phyloP scores from a whole-genome alignment of 2,113 vertebrate genomes.

The Peromyscus leucopus region DNA sequence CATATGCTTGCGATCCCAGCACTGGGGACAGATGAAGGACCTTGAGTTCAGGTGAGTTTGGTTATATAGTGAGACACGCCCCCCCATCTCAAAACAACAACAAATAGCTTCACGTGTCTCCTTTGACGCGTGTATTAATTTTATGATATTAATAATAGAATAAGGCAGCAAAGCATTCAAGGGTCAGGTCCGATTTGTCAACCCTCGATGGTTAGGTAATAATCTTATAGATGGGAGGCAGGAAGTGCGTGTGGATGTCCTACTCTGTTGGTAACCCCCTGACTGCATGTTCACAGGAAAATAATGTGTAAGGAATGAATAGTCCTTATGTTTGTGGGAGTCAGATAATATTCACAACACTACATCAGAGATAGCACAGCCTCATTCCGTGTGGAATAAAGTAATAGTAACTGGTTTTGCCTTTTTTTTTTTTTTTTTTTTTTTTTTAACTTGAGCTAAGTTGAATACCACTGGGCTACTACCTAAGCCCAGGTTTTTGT shows the following conservation, averaged over 20 bases:
- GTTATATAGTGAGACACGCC: background rate
- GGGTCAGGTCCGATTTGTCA: background rate
- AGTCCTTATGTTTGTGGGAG: background rate
- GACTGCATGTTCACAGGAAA: background rate
- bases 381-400: background rate
- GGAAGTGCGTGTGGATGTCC: background rate
- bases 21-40: background rate
- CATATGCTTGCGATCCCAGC: background rate
- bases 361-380: background rate
- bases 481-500: background rate
- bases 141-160: conserved; percentile 4
- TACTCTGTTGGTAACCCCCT: background rate
- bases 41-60: background rate
- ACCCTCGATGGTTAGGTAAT: background rate
- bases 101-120: conserved; percentile 3
- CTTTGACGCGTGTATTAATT: conserved; percentile 22
- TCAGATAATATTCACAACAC: background rate
- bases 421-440: too few relatives aligned
- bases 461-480: background rate
- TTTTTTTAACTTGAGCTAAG: background rate
- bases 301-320: background rate
- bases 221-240: background rate
- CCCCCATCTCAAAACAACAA: background rate
- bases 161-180: background rate
- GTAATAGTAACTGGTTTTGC: background rate